Base-by-base conservation (phyloP, 2,888 invertebrate genomes). In the Hirtodrosophila alboralis region DNA sequence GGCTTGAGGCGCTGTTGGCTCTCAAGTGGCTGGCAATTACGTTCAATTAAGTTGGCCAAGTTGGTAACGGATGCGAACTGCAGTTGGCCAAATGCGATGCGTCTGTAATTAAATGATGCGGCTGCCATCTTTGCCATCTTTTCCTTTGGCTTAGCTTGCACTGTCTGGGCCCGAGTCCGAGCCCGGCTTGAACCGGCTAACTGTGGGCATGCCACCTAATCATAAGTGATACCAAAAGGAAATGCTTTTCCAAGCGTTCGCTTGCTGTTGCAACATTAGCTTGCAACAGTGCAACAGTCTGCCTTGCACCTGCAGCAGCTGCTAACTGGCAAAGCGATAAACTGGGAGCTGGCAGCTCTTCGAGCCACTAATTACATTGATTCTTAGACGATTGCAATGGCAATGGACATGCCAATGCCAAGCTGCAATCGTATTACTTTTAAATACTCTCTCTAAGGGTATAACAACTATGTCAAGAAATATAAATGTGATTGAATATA, bases 11-110 rank as follows among this genome's bases (percentile, higher is more conserved):
- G 70, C 70, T 63, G 63, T 59, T 59, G 18, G 64, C 83, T 77
- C 79, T 80, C 84, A 81, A 81, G 85, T 78, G 80, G 73, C 80
- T 78, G 85, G 75, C 85, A 80, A 80, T 80, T 80, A 80, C 75
- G 73, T 75, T 81, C 84, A 80, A 80, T 80, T 80, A 84, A 81
- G 36, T 80, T 76, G 78, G 80, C 81, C 77, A 80, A 68, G 68
- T 76, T 84, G 84, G 81, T 79, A 79, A 84, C 78, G 78, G 78
- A 79, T 84, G 84, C 78, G 58, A 49, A 41, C 74, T 57, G 65
- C 73, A 71, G 56, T 73, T 66, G 69, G 69, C 75, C 83, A 77
- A 78, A 81, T 75, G 79, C 83, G 68, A 61, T 66, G 61, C 54
- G 61, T 61, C 49, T 62, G 81, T 72, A 79, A 79, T 79, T 79